Evolutionary conservation across 2,113 vertebrate species (phyloP), one percentile per base, ranked within the genome.

Genomic region (Lichenostomus cassidix): DNA sequence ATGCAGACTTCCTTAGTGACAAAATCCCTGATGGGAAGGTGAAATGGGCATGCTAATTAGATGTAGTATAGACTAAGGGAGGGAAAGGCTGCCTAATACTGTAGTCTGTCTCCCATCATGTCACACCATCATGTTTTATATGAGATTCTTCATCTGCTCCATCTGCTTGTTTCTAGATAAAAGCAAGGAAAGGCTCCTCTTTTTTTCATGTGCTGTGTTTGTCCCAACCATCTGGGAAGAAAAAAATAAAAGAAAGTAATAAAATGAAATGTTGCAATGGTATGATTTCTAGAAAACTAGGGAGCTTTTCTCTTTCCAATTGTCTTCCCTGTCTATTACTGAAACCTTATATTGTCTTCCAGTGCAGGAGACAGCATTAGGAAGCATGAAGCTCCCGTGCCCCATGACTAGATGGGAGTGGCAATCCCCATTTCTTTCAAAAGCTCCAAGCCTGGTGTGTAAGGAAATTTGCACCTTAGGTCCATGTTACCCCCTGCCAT

Each of bases 131-230:
- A 3, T 44, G 20, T 62, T 83, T 88, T 75, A 39, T 29, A 13
- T 47, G 74, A 79, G 24, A 65, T 35, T 24, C 25, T 96, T 89
- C 50, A 28, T 83, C 41, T 86, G 33, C 13, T 49, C 5, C 19
- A 50, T 78, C n/a, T 87, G 31, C 58, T 91, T 87, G 5, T 83
- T 88, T 74, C 64, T 65, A 69, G 49, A 80, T 58, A 65, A 52
- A 88, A 37, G 15, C 13, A 70, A 77, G 70, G 67, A 87, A 83
- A 64, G 37, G 10, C n/a, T 80, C 8, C 16, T 83, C 73, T 15
- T 60, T 86, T 44, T 42, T 71, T 59, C 20, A 15, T 7, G 10
- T 50, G 16, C 11, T 27, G 1, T 42, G 9, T 75, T 87, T 82
- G n/a, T 63, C 65, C 20, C 33, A 90, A 23, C 31, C 29, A 47